These are phyloP conservation scores for Planococcus citri DNA, from an alignment of 1,140 invertebrate species.

Conservation along the genomic window DNA sequence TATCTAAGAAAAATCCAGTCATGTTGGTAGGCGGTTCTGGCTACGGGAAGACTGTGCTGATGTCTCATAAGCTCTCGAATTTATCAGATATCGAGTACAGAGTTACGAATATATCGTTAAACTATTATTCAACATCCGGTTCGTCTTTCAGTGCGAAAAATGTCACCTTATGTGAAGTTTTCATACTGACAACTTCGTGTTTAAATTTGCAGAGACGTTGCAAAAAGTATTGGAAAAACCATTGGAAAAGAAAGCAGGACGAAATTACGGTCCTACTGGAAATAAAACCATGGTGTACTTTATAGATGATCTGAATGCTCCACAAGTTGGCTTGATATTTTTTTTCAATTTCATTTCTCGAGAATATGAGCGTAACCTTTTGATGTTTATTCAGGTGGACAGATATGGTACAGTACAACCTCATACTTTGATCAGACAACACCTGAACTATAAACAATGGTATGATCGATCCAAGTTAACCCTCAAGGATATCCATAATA, in stretches of 20 bases:
- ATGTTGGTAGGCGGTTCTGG: constrained; percentile 85
- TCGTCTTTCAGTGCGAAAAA: no score
- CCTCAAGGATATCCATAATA: constrained; percentile 85
- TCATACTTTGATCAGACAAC: constrained; percentile 84
- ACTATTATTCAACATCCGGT: constrained; percentile 91
- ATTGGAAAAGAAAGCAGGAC: constrained; percentile 87
- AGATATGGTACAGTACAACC: constrained; percentile 89
- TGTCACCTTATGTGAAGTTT: no score
- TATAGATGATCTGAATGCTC: constrained; percentile 95
- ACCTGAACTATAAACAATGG: constrained; percentile 91
- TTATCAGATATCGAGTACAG: constrained; percentile 59
- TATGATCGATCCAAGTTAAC: constrained; percentile 73
- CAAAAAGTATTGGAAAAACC: constrained; percentile 84
- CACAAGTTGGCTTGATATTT: constrained; percentile 46
- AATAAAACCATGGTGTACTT: constrained; percentile 86
- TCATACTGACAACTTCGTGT: not conserved
- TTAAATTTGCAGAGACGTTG: constrained; percentile 52
- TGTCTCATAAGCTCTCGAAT: constrained; percentile 65
- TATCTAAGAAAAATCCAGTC: constrained; percentile 64
- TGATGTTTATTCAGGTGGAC: constrained; percentile 49
- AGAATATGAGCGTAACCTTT: not conserved
- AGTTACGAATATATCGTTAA: constrained; percentile 81
- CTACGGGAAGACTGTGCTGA: constrained; percentile 73
- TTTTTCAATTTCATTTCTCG: not conserved
- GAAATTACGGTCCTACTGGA: constrained; percentile 83